Base-by-base conservation (phyloP, 2,888 invertebrate genomes). In the Pyralis farinalis region DNA sequence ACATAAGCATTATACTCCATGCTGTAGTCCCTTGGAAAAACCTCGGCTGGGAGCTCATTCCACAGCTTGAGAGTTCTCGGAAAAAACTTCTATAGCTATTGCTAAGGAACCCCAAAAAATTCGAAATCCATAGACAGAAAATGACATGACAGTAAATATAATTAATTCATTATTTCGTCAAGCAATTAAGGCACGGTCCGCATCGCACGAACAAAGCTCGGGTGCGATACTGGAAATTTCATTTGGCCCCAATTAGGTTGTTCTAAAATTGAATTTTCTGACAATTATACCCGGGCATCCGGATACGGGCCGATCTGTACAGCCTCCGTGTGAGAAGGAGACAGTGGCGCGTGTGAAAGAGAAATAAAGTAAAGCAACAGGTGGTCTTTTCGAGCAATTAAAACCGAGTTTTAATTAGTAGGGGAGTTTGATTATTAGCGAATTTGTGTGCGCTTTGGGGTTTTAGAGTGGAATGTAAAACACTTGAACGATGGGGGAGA, bases 321-420 rank as follows among this genome's bases (percentile, higher is more conserved):
- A 82, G 79, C 75, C 74, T 80, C 82, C 66, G 62, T 12, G 46
- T 5, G 63, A 68, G 45, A 64, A 65, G 46, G 77, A 74, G 56
- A 53, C 54, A 45, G 34, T 40, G 34, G 44, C 40, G 46, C 41
- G 54, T 21, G 42, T 42, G 49, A 61, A 51, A 55, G 55, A 59
- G 67, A 16, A 16, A 65, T 55, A 59, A 65, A 58, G 43, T 55
- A 30, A 43, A 47, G 84, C 90, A 89, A 90, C 90, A 89, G 87
- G 90, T 90, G 85, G 77, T 72, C 65, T 63, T 79, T 72, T 76
- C 62, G 58, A 77, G 81, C 87, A 90, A 89, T 89, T 90, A 89
- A 89, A 87, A 87, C 66, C 63, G 69, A 71, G 66, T 81, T 86
- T 83, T 88, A 89, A 89, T 90, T 88, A 87, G 84, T 77, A 72